Percentiles rank a stretch among this genome's conserved stretches.
phyloP scores from a whole-genome alignment of 2,113 vertebrate genomes.

The Oriolus oriolus region DNA sequence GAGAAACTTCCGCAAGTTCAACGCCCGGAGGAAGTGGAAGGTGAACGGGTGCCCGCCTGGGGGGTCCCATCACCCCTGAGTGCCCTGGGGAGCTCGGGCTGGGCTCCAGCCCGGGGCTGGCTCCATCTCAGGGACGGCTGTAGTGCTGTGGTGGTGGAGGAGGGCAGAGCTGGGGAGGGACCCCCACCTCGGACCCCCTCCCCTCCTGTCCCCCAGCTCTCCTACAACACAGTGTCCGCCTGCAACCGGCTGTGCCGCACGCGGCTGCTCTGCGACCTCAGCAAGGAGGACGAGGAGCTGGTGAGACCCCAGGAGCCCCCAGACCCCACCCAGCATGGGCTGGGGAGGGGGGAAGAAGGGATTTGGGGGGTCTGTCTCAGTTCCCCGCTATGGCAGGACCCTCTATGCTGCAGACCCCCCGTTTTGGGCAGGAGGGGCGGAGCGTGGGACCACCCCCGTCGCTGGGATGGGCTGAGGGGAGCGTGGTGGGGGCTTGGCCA shows the following conservation, averaged over 20 bases:
- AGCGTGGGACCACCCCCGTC: neutral
- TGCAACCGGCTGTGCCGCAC: neutral
- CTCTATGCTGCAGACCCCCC: neutral
- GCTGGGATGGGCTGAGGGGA: neutral
- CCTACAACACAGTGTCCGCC: neutral
- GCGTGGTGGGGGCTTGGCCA: neutral
- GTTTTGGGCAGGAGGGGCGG: neutral
- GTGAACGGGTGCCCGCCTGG: neutral
- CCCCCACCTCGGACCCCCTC: neutral
- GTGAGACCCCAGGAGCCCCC: neutral
- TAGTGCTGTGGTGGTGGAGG: too few relatives aligned
- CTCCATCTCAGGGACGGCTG: neutral
- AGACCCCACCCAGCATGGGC: neutral
- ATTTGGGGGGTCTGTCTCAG: neutral
- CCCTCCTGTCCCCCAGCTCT: neutral
- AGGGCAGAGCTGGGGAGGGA: neutral
- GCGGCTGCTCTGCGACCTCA: neutral
- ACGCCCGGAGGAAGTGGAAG: constrained; percentile 79
- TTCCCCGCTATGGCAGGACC: neutral
- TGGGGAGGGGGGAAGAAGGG: neutral
- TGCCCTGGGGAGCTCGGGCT: neutral
- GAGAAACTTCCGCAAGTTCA: constrained; percentile 79
- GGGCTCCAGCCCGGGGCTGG: neutral
- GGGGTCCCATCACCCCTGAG: neutral
- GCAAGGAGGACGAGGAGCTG: neutral